These are phyloP conservation scores for Pollenia labialis DNA, from an alignment of 2,888 invertebrate species.

Conservation along the genomic window DNA sequence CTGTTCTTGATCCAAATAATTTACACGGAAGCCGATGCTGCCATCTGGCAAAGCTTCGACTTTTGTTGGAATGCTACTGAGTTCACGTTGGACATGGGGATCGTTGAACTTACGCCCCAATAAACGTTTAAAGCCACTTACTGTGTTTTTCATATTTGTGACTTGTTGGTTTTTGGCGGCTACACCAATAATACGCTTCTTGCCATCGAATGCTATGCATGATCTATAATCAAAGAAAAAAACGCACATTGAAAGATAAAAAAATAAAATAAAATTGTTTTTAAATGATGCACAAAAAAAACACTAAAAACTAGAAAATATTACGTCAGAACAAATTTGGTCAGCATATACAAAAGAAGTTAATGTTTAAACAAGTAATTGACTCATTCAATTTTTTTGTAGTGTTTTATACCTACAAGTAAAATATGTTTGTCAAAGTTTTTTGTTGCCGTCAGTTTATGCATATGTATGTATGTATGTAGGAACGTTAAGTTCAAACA, in stretches of 20 bases:
- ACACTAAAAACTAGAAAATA: conserved; percentile 23
- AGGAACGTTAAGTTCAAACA: neutral
- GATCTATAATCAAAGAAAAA: conserved; percentile 87
- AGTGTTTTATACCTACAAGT: neutral
- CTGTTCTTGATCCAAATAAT: conserved; percentile 94
- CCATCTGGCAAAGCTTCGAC: conserved; percentile 91
- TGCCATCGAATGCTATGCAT: conserved; percentile 97
- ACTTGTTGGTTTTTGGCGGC: conserved; percentile 98
- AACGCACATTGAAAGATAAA: conserved; percentile 13
- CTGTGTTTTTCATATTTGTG: conserved; percentile 98
- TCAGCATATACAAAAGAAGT: conserved; percentile 13
- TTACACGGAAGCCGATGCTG: conserved; percentile 93
- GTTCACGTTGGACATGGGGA: conserved; percentile 93
- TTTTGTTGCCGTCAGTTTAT: neutral
- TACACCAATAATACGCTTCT: conserved; percentile 96
- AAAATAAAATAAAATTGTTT: neutral
- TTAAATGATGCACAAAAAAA: conserved; percentile 7
- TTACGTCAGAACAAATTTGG: conserved; percentile 58
- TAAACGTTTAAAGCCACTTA: conserved; percentile 96
- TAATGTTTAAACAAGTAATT: conserved; percentile 29
- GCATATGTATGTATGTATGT: neutral
- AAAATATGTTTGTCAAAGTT: neutral
- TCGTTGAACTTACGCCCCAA: conserved; percentile 96
- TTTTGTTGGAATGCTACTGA: conserved; percentile 91
- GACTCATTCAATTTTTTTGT: conserved; percentile 42